Evolutionary conservation across 2,113 vertebrate genomes (phyloP).

Genomic region (Riparia riparia): DNA sequence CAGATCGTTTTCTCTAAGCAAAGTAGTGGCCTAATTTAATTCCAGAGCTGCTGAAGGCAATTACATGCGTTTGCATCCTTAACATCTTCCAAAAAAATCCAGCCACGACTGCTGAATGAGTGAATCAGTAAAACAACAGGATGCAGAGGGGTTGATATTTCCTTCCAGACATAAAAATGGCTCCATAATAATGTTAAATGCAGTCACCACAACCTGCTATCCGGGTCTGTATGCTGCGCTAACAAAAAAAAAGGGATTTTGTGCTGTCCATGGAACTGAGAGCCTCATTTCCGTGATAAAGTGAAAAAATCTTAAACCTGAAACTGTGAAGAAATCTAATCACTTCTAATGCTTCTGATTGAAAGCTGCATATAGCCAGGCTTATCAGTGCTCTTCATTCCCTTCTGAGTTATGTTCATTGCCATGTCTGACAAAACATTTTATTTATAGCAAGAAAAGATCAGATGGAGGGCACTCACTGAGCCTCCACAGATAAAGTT

Average conservation of each 20-base stretch:
- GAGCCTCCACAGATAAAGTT: constrained; percentile 10
- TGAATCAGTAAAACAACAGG: not conserved
- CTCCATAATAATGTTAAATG: not conserved
- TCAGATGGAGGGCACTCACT: not conserved
- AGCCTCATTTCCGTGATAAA: not conserved
- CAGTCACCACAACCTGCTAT: not conserved
- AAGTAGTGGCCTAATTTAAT: constrained; percentile 39
- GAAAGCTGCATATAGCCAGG: not conserved
- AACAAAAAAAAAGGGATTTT: not conserved
- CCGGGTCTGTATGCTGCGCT: not conserved
- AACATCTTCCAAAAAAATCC: not conserved
- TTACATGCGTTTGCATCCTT: not conserved
- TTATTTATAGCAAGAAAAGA: constrained; percentile 8
- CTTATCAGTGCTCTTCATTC: not conserved
- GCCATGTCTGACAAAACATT: not conserved
- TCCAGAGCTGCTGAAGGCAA: constrained; percentile 43
- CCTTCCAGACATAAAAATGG: not conserved
- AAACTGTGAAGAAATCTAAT: not conserved
- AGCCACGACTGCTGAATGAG: not conserved
- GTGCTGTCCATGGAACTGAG: not conserved
- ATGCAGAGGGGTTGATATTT: not conserved
- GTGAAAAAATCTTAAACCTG: not conserved
- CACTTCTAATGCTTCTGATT: not conserved
- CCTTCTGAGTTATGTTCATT: not conserved
- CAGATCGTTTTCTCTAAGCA: not conserved